A percentile compares a stretch with the other conserved stretches of the same genome.
Conservation (phyloP, 2,888 invertebrate genomes). For the Drosophila limbata region DNA sequence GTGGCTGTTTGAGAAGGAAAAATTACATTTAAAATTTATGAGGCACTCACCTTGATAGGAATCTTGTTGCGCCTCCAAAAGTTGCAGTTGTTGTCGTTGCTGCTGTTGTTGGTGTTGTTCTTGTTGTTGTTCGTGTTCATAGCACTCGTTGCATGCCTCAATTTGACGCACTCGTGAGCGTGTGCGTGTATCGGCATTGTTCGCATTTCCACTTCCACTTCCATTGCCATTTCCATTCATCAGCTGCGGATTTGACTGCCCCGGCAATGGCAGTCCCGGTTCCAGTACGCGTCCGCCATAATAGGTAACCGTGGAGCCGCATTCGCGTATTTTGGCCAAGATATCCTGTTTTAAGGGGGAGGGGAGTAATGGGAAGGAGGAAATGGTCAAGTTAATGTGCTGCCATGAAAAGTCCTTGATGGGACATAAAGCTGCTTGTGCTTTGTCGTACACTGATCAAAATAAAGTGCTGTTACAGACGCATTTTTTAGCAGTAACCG, state of each 20-base stretch:
- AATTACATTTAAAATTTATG: not conserved
- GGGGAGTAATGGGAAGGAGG: slow-evolving; percentile 76
- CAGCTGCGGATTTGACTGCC: slow-evolving; percentile 42
- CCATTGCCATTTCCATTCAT: slow-evolving; percentile 36
- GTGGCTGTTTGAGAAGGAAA: not conserved
- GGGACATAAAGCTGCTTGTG: slow-evolving; percentile 46
- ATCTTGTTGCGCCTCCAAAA: slow-evolving; percentile 52
- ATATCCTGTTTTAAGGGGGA: slow-evolving; percentile 88
- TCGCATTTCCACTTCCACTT: slow-evolving; percentile 41
- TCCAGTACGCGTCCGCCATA: slow-evolving; percentile 94
- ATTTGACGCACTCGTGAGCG: slow-evolving; percentile 75
- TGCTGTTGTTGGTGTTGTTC: slow-evolving; percentile 45
- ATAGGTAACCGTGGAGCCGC: slow-evolving; percentile 95
- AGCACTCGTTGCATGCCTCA: slow-evolving; percentile 84
- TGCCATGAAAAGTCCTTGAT: slow-evolving; percentile 55
- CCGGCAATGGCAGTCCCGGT: slow-evolving; percentile 29
- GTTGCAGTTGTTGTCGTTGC: slow-evolving; percentile 32
- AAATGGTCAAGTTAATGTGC: slow-evolving; percentile 38
- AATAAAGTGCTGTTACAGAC: too few species aligned
- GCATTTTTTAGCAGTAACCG: too few species aligned
- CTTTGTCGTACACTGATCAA: not conserved
- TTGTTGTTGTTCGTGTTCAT: slow-evolving; percentile 46
- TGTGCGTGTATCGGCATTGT: slow-evolving; percentile 76
- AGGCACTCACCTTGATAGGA: slow-evolving; percentile 67
- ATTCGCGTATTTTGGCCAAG: slow-evolving; percentile 93